Evolutionary conservation across 2,113 vertebrate genomes (phyloP).

Genomic region (Okapia johnstoni): DNA sequence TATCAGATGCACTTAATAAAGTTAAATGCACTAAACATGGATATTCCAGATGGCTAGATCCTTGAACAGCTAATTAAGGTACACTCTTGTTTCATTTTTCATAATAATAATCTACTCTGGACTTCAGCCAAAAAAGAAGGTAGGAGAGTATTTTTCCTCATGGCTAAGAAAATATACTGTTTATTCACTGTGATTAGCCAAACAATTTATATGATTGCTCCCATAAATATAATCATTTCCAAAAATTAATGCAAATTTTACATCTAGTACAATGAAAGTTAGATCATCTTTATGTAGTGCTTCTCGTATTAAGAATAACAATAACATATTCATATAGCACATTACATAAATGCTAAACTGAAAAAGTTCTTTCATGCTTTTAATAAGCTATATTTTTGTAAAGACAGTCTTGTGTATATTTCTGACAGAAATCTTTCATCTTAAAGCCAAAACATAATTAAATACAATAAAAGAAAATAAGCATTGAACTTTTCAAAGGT

Average conservation of each 20-base stretch:
- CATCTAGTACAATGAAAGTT: not conserved
- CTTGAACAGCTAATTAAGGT: slow-evolving; percentile 80
- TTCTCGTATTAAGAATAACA: not conserved
- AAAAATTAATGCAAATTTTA: slow-evolving; percentile 24
- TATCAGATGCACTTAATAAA: slow-evolving; percentile 54
- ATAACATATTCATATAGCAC: not conserved
- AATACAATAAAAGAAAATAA: slow-evolving; percentile 6
- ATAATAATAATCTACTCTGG: slow-evolving; percentile 78
- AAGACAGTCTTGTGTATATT: not conserved
- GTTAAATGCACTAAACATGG: slow-evolving; percentile 76
- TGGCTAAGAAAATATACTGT: slow-evolving; percentile 43
- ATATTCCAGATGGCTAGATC: slow-evolving; percentile 70
- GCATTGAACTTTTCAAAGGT: not conserved
- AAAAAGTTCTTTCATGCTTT: not conserved
- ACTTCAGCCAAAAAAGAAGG: slow-evolving; percentile 74
- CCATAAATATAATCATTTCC: slow-evolving; percentile 7
- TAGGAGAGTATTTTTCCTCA: slow-evolving; percentile 54
- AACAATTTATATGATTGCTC: slow-evolving; percentile 36
- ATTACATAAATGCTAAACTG: not conserved
- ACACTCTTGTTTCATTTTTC: slow-evolving; percentile 81
- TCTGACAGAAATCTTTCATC: not conserved
- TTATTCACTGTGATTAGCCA: slow-evolving; percentile 33
- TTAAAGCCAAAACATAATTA: not conserved
- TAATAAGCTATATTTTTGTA: not conserved
- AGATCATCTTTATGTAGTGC: not conserved